Base-by-base conservation (phyloP, 2,888 invertebrate genomes). In the Suillia variegata region DNA sequence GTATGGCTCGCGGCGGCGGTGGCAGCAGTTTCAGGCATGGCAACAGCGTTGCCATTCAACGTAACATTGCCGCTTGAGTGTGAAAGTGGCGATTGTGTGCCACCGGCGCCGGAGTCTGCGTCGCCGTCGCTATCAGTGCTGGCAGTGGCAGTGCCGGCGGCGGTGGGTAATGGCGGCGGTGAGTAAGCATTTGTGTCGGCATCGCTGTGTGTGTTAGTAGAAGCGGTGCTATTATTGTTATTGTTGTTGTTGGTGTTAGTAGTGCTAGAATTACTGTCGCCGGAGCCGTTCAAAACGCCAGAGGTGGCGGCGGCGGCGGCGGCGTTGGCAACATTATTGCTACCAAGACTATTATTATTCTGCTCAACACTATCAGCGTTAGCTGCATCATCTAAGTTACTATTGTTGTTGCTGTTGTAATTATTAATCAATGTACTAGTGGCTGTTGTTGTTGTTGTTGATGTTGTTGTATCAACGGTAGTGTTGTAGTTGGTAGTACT, bases 321-420 rank as follows among this genome's bases (percentile, higher is more conserved):
- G n/a, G n/a, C 21, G 38, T 26, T 45, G 48, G 51, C 22, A 60
- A 58, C 61, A 64, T 62, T 66, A 63, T 54, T 63, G 61, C 60
- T 63, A 59, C 58, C 60, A n/a, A n/a, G n/a, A 66, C 65, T 68
- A 62, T 65, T n/a, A n/a, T n/a, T n/a, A n/a, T n/a, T n/a, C n/a
- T n/a, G n/a, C n/a, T n/a, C 67, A 64, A 67, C 64, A 64, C 64
- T 67, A 69, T 66, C 65, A 67, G 67, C 66, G 64, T 71, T 69
- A 70, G 66, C 67, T 58, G 59, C 61, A 53, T 58, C 62, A 64
- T 63, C 49, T 61, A 58, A 62, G 59, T 61, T 61, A 55, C 56
- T 63, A 59, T 54, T 60, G 38, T 52, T 59, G 21, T 52, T 49
- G 22, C 48, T 54, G 53, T 53, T 49, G 49, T 42, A 42, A 42